phyloP scores from a whole-genome alignment of 2,888 invertebrate genomes.

The Plebejus anna region DNA sequence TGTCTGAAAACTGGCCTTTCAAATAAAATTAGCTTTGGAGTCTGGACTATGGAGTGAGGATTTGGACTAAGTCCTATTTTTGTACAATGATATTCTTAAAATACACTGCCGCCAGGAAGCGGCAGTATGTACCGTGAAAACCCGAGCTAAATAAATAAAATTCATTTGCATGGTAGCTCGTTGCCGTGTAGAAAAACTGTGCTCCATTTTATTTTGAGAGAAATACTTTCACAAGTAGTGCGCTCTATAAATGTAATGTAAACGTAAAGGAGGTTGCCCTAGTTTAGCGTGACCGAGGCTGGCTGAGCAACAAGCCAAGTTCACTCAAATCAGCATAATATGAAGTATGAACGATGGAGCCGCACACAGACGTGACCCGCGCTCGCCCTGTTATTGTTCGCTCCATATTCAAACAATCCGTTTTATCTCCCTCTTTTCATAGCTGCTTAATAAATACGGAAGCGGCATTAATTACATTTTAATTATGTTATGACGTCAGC shows the following conservation, averaged over 20 bases:
- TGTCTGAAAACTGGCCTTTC: background rate
- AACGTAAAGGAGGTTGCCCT: conserved; percentile 27
- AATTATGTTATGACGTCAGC: background rate
- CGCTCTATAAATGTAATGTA: conserved; percentile 29
- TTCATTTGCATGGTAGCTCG: background rate
- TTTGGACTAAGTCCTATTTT: conserved; percentile 33
- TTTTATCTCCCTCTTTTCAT: conserved; percentile 15
- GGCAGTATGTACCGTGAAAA: conserved; percentile 28
- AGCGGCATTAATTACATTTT: background rate
- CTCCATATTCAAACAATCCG: background rate
- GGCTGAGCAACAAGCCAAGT: conserved; percentile 28
- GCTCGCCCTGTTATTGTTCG: conserved; percentile 18
- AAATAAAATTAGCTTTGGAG: conserved; percentile 1
- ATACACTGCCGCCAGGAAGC: conserved; percentile 36
- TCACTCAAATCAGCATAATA: conserved; percentile 28
- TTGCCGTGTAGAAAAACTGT: background rate
- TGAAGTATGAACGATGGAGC: conserved; percentile 27
- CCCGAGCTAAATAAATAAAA: conserved; percentile 19
- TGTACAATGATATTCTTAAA: conserved; percentile 33
- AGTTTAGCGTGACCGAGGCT: conserved; percentile 25
- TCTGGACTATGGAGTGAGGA: background rate
- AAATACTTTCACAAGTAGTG: conserved; percentile 25
- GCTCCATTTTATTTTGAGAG: conserved; percentile 27
- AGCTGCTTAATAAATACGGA: background rate
- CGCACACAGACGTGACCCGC: conserved; percentile 17